Conservation (phyloP, 2,888 invertebrate species). For the Cotesia congregata region DNA sequence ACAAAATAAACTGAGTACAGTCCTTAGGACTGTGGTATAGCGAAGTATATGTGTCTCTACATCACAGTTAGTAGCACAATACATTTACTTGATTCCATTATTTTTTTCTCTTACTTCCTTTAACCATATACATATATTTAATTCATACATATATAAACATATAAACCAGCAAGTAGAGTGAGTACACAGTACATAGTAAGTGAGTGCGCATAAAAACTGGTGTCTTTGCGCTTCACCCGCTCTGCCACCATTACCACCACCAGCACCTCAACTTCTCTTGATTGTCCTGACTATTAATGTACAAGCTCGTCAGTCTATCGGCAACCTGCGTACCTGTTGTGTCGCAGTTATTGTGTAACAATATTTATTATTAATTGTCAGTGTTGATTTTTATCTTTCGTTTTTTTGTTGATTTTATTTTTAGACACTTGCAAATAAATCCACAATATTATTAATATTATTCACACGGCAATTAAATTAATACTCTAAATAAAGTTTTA, state of each 20-base stretch:
- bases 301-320: constrained; percentile 65
- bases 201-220: constrained; percentile 30
- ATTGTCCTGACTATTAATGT: constrained; percentile 1
- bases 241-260: background rate
- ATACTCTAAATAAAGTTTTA: background rate
- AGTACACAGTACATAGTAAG: background rate
- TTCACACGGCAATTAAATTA: background rate
- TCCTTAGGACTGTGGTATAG: background rate
- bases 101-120: background rate
- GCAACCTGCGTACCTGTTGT: constrained; percentile 69
- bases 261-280: constrained; percentile 20
- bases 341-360: constrained; percentile 68
- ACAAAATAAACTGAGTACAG: background rate
- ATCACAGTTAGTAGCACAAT: background rate
- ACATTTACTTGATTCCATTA: constrained; percentile 21
- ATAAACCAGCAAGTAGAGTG: background rate
- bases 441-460: constrained; percentile 28
- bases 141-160: background rate
- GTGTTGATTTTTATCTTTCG: constrained; percentile 55
- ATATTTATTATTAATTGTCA: constrained; percentile 62
- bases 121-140: background rate
- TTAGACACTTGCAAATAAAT: constrained; percentile 29
- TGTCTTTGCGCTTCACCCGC: constrained; percentile 10
- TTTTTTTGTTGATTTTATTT: constrained; percentile 43
- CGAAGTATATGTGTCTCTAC: background rate